Evolutionary conservation across 37 sponge, comb jelly and placozoan species (phyloP).

Genomic region (Chondrilla cf. caribensis): DNA sequence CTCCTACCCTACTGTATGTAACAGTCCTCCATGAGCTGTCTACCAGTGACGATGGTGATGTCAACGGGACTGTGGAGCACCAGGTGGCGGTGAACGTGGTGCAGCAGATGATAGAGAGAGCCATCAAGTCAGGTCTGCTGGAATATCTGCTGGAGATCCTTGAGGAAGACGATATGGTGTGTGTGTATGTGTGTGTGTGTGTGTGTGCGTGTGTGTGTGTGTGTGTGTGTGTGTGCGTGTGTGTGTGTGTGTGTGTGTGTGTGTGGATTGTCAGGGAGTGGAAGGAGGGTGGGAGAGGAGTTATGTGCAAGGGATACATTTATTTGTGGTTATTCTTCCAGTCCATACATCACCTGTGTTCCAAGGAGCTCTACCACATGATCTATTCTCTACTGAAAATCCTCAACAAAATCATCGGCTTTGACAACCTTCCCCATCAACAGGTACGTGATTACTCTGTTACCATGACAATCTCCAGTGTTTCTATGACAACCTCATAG

Average conservation of each 20-base stretch:
- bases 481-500: too few relatives aligned
- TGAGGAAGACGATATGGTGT: constrained; percentile 45
- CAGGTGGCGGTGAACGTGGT: constrained; percentile 12
- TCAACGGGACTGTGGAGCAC: background rate
- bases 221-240: too few relatives aligned
- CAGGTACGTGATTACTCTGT: background rate
- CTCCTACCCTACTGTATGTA: constrained; percentile 17
- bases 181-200: background rate
- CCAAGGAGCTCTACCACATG: background rate
- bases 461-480: too few relatives aligned
- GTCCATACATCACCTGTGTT: background rate
- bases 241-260: too few relatives aligned
- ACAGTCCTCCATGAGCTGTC: background rate
- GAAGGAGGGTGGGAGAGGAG: too few relatives aligned
- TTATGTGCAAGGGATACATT: too few relatives aligned
- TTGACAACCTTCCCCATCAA: constrained; percentile 12
- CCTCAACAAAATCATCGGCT: background rate
- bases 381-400: background rate
- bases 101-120: constrained; percentile 31
- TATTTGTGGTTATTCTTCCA: too few relatives aligned
- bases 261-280: too few relatives aligned
- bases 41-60: background rate
- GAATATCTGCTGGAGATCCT: constrained; percentile 40
- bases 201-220: too few relatives aligned
- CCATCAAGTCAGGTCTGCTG: constrained; percentile 46